Percentiles rank a stretch among this genome's conserved stretches.
phyloP scores from a whole-genome alignment of 2,797 vertebrate genomes.

The Helarctos malayanus region DNA sequence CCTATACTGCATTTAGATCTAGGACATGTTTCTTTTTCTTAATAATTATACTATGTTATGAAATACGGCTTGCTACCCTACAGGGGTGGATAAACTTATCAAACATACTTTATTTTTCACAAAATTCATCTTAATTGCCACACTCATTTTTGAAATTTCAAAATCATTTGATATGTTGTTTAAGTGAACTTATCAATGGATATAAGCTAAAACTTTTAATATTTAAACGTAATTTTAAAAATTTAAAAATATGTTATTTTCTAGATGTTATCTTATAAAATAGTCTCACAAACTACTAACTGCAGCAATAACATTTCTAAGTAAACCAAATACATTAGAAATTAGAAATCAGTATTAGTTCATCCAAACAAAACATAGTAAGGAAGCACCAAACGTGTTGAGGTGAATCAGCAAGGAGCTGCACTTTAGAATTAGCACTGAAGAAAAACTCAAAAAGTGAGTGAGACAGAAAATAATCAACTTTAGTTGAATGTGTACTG shows the following conservation, averaged over 20 bases:
- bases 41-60: neutral
- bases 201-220: neutral
- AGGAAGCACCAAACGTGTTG: neutral
- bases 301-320: neutral
- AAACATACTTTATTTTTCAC: neutral
- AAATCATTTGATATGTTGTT: neutral
- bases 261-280: constrained; percentile 15
- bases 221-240: neutral
- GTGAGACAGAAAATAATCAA: neutral
- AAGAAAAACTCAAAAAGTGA: neutral
- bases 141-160: neutral
- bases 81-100: neutral
- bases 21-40: neutral
- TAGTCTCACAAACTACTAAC: neutral
- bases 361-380: neutral
- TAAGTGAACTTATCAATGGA: neutral
- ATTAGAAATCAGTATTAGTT: neutral
- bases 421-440: neutral
- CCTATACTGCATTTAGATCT: neutral
- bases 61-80: neutral
- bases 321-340: constrained; percentile 17
- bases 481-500: neutral
- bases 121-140: neutral
- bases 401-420: neutral
- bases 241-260: neutral